Conservation (phyloP, 2,888 invertebrate genomes). For the Zootermopsis nevadensis region DNA sequence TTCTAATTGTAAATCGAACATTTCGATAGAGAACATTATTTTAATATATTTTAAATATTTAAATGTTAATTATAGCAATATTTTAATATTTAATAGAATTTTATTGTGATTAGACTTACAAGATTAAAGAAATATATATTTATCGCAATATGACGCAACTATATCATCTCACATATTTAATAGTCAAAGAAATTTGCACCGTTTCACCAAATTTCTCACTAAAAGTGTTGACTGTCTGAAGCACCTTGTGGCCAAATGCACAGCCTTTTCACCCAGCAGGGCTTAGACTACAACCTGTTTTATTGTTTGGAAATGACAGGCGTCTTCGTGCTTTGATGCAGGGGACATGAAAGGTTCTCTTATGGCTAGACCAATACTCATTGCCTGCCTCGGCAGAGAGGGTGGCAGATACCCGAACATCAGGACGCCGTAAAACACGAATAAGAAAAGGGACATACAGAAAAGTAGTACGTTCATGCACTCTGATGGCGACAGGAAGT, state of each 20-base stretch:
- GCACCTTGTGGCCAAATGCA: background rate
- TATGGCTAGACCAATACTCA: conserved; percentile 19
- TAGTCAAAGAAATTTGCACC: too few species aligned
- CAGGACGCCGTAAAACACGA: conserved; percentile 33
- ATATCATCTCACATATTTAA: too few species aligned
- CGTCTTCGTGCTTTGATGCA: background rate
- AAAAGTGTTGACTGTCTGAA: background rate
- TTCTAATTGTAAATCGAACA: too few species aligned
- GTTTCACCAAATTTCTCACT: too few species aligned
- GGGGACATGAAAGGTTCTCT: conserved; percentile 7
- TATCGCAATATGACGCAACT: too few species aligned
- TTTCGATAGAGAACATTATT: too few species aligned
- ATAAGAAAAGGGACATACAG: background rate
- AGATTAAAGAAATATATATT: too few species aligned
- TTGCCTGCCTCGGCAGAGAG: background rate
- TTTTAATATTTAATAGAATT: too few species aligned
- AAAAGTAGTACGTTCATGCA: conserved; percentile 17
- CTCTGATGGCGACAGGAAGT: background rate
- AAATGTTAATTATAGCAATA: too few species aligned
- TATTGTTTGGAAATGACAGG: conserved; percentile 36
- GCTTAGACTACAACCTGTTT: conserved; percentile 38
- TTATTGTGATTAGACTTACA: too few species aligned
- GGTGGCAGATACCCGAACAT: conserved; percentile 24
- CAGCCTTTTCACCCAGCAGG: background rate
- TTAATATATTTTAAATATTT: too few species aligned